Evolutionary conservation across 2,888 invertebrate genomes (phyloP).

Genomic region (Synergus gifuensis): DNA sequence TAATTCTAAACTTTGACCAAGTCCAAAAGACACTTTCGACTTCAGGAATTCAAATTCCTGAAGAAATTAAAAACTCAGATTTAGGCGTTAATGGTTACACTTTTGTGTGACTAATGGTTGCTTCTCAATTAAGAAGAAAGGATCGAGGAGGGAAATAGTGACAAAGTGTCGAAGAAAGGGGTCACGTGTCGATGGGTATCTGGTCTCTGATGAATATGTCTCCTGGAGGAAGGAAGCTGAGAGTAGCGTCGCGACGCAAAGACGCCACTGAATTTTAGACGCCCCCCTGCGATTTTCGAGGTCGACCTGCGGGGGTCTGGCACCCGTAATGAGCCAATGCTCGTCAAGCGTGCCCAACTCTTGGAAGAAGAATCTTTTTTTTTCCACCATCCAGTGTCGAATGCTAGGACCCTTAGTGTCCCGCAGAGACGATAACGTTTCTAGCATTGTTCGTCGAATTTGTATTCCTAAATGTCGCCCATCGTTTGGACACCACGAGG

Average conservation of each 20-base stretch:
- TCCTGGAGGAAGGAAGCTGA: constrained; percentile 43
- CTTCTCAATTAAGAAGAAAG: constrained; percentile 24
- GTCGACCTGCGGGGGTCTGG: constrained; percentile 72
- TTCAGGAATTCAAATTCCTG: no score
- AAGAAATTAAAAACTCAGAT: no score
- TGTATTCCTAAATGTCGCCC: constrained; percentile 69
- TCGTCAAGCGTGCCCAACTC: constrained; percentile 61
- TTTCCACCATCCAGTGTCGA: constrained; percentile 45
- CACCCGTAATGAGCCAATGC: constrained; percentile 72
- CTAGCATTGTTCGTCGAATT: constrained; percentile 72
- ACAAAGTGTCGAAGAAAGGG: constrained; percentile 32
- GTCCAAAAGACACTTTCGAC: no score
- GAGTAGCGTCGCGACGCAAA: constrained; percentile 55
- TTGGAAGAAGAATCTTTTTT: constrained; percentile 52
- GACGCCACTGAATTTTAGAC: constrained; percentile 63
- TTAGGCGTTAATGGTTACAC: no score
- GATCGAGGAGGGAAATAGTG: neutral
- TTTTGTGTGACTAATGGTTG: neutral
- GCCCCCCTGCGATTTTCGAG: constrained; percentile 67
- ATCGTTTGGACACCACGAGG: constrained; percentile 68
- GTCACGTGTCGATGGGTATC: constrained; percentile 35
- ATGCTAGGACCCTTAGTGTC: constrained; percentile 58
- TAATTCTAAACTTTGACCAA: no score
- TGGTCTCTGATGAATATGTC: constrained; percentile 34
- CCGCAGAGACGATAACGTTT: constrained; percentile 71